phyloP scores from a whole-genome alignment of 2,113 vertebrate species.

The Oreochromis tanganicae region DNA sequence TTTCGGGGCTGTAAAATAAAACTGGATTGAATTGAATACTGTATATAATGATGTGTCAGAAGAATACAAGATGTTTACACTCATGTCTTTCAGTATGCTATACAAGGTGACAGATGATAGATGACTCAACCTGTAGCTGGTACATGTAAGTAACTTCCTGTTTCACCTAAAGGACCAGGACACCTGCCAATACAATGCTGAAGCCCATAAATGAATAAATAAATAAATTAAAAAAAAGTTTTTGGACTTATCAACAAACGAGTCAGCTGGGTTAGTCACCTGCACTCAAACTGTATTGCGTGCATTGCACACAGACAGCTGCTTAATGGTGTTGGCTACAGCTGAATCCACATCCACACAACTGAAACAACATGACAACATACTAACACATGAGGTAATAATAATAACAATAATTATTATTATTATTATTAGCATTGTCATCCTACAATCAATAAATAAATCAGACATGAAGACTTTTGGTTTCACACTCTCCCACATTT shows the following conservation, averaged over 20 bases:
- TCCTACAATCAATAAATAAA: background rate
- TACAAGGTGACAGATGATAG: background rate
- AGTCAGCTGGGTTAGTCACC: background rate
- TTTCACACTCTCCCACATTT: background rate
- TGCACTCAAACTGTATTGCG: background rate
- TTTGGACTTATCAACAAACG: background rate
- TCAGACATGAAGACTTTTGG: fast-evolving
- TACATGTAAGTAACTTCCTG: background rate
- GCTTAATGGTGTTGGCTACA: background rate
- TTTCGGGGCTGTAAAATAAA: background rate
- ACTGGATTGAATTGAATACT: background rate
- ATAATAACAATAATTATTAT: background rate
- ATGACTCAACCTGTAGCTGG: background rate
- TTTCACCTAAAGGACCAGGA: background rate
- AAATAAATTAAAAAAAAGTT: background rate
- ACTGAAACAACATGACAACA: background rate
- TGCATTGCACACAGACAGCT: background rate
- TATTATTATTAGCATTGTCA: background rate
- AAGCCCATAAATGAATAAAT: background rate
- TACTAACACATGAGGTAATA: background rate
- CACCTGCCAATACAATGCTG: fast-evolving
- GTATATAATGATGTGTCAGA: background rate
- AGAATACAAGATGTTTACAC: background rate
- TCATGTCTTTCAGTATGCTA: background rate
- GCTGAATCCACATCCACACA: background rate